These are phyloP conservation scores for Xylophagus ater DNA, from an alignment of 2,888 invertebrate genomes.

Conservation along the genomic window DNA sequence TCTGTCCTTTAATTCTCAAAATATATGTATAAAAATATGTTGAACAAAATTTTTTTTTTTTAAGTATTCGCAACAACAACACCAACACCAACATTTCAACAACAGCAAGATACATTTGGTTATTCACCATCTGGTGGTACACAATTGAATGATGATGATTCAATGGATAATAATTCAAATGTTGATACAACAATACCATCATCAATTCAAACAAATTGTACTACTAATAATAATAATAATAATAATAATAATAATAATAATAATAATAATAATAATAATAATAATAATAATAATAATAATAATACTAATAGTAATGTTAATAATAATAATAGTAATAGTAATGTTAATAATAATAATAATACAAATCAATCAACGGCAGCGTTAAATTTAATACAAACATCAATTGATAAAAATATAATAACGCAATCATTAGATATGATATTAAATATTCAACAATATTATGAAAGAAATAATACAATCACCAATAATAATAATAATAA, in stretches of 20 bases:
- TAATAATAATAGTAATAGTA: conserved; percentile 1
- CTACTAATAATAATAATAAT: not conserved
- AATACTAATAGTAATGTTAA: not conserved
- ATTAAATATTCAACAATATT: too few species aligned
- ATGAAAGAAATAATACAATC: too few species aligned
- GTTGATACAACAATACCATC: not conserved
- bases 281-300: conserved; percentile 10
- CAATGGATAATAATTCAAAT: conserved; percentile 31
- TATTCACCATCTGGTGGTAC: conserved; percentile 14
- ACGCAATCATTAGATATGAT: too few species aligned
- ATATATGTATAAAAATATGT: too few species aligned
- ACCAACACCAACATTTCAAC: conserved; percentile 15
- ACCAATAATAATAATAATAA: too few species aligned
- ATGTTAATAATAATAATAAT: too few species aligned
- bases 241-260: conserved; percentile 4
- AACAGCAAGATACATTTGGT: conserved; percentile 17
- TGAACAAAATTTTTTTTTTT: too few species aligned
- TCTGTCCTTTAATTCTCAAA: too few species aligned
- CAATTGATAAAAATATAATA: too few species aligned
- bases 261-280: conserved; percentile 11
- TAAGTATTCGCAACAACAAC: conserved; percentile 7
- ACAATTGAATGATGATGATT: conserved; percentile 27
- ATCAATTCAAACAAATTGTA: not conserved
- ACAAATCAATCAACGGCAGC: too few species aligned
- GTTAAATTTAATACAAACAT: too few species aligned